phyloP scores from a whole-genome alignment of 2,797 vertebrate species.

The Microhierax caerulescens region DNA sequence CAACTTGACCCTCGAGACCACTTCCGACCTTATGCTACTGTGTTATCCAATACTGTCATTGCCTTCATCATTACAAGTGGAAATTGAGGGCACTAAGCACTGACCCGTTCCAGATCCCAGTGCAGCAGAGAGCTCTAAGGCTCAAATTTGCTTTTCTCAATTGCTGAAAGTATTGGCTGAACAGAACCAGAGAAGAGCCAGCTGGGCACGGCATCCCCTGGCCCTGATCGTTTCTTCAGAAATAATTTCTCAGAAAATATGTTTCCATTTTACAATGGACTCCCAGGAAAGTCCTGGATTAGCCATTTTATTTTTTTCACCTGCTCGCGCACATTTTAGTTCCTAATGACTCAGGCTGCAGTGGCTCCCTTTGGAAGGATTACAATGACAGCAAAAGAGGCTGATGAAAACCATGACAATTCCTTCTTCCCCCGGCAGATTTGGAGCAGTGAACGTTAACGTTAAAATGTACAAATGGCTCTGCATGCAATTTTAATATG shows the following conservation, averaged over 20 bases:
- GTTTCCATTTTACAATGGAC: neutral
- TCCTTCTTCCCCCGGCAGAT: slow-evolving; percentile 19
- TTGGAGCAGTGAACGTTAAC: neutral
- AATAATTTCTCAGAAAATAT: neutral
- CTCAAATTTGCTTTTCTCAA: neutral
- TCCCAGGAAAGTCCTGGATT: neutral
- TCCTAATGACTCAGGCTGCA: neutral
- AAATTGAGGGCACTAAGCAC: neutral
- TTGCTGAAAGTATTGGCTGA: neutral
- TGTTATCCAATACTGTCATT: neutral
- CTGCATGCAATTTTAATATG: slow-evolving; percentile 64
- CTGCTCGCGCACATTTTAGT: neutral
- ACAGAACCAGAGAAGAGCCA: neutral
- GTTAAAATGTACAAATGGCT: slow-evolving; percentile 59
- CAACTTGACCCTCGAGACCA: neutral
- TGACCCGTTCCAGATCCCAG: neutral
- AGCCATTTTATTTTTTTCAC: neutral
- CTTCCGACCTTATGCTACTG: neutral
- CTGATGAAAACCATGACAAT: slow-evolving; percentile 37
- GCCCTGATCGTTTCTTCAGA: neutral
- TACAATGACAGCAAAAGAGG: slow-evolving; percentile 20
- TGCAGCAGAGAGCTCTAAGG: neutral
- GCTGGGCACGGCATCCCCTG: neutral
- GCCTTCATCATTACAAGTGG: neutral
- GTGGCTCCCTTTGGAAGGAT: slow-evolving; percentile 48